Percentiles rank a stretch among this genome's conserved stretches.
phyloP scores from a whole-genome alignment of 1,140 invertebrate genomes.

The Solenopsis fugax region DNA sequence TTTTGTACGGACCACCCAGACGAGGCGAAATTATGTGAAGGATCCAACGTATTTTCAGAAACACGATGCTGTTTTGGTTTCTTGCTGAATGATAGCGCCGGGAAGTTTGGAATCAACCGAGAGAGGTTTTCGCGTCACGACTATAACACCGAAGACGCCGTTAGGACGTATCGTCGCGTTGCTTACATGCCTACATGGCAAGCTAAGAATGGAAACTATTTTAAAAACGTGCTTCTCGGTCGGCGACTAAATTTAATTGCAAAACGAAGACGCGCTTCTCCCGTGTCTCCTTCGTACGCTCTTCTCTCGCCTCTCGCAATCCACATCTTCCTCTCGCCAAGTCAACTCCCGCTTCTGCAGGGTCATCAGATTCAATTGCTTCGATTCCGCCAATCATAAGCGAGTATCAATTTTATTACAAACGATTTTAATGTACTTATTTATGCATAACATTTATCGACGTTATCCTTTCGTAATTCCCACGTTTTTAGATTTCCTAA shows the following conservation, averaged over 20 bases:
- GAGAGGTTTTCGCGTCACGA: slow-evolving; percentile 14
- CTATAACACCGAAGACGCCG: slow-evolving; percentile 19
- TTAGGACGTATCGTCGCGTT: slow-evolving; percentile 66
- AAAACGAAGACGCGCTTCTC: slow-evolving; percentile 65
- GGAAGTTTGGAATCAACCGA: slow-evolving; percentile 8
- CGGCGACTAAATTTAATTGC: slow-evolving; percentile 78
- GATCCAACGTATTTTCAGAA: slow-evolving; percentile 1
- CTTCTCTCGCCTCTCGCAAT: slow-evolving; percentile 41
- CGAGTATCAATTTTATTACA: slow-evolving; percentile 1
- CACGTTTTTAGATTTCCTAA: neutral
- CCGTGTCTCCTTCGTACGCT: slow-evolving; percentile 3
- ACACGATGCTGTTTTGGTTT: slow-evolving; percentile 18
- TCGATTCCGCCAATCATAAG: neutral
- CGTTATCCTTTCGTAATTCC: neutral
- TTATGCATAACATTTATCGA: neutral
- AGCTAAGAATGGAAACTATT: slow-evolving; percentile 77
- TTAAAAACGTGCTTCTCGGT: slow-evolving; percentile 76
- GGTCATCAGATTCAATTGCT: slow-evolving; percentile 25
- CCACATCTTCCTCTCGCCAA: slow-evolving; percentile 10
- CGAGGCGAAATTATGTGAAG: slow-evolving; percentile 2
- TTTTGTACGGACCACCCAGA: neutral
- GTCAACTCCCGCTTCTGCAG: neutral
- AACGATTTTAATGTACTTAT: neutral
- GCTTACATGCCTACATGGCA: slow-evolving; percentile 69
- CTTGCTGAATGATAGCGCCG: slow-evolving; percentile 9